Evolutionary conservation across 2,888 invertebrate genomes (phyloP), one percentile per base, ranked within the genome.

Genomic region (Erebia epiphron): DNA sequence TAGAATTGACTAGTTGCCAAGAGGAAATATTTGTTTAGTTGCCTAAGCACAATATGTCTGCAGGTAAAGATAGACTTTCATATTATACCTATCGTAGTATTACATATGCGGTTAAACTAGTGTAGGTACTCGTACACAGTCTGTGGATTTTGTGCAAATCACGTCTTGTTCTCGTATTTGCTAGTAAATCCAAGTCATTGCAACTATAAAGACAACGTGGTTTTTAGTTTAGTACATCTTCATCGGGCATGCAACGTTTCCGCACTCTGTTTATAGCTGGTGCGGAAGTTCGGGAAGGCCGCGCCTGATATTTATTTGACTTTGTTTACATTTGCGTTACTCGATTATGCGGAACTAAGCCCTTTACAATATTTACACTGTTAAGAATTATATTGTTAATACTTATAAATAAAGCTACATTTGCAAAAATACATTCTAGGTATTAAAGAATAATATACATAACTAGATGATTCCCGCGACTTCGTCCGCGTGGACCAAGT

Each of bases 241-340:
- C 54, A 18, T 54, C 18, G 16, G 54, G 54, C 16, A 77, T 80
- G 77, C 76, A 76, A 74, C 75, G 81, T 86, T 91, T 92, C 92
- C 92, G 89, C 84, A 80, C 77, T 85, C 90, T 86, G 86, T 87
- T 87, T 91, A 90, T 90, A 91, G 91, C 84, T 82, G 75, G 83
- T 78, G 79, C 92, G 92, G 92, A 92, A 91, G 88, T 87, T 77
- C 80, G 76, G 83, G 86, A 87, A 91, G 92, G 91, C 77, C 88
- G 76, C 77, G 77, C 79, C 79, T 79, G 79, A 78, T 78, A 82
- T 85, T 83, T 83, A 83, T 84, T 85, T 81, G 83, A 79, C 80
- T 75, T 75, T 82, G 78, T 78, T 80, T 74, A 74, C 73, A 78
- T 78, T 81, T 82, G 79, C 81, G 67, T 68, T 67, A 71, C 82